These are phyloP conservation scores for Endomychus coccineus DNA, from an alignment of 2,888 invertebrate genomes.

Conservation along the genomic window DNA sequence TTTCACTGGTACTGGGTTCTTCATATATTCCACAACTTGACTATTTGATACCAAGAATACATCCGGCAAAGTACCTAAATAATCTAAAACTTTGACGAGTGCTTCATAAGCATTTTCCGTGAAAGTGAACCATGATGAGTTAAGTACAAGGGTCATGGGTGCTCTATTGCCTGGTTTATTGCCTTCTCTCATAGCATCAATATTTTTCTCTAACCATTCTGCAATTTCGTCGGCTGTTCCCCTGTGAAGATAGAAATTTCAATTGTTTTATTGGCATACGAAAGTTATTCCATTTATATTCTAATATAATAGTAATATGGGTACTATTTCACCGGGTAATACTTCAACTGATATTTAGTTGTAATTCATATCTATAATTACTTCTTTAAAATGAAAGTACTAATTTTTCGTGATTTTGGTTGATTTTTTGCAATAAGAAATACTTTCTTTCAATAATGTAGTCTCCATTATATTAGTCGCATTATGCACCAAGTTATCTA, in stretches of 20 bases:
- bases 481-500: too few species aligned
- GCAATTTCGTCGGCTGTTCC: slow-evolving; percentile 35
- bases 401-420: too few species aligned
- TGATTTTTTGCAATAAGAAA: too few species aligned
- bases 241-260: slow-evolving; percentile 27
- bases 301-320: too few species aligned
- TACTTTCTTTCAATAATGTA: too few species aligned
- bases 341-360: too few species aligned
- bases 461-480: too few species aligned
- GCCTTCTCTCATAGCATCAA: slow-evolving; percentile 39
- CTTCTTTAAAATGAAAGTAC: too few species aligned
- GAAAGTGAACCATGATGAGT: slow-evolving; percentile 45
- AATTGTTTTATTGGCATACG: slow-evolving; percentile 1
- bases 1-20: slow-evolving; percentile 37
- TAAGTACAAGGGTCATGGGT: slow-evolving; percentile 46
- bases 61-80: slow-evolving; percentile 32
- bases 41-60: slow-evolving; percentile 42
- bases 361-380: too few species aligned
- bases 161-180: too few species aligned
- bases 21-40: slow-evolving; percentile 42
- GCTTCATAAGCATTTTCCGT: slow-evolving; percentile 32
- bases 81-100: slow-evolving; percentile 37
- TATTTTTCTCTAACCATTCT: slow-evolving; percentile 43
- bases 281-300: neutral
- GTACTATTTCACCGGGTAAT: too few species aligned